Evolutionary conservation across 2,113 vertebrate genomes (phyloP).

Genomic region (Pygoscelis antarcticus): DNA sequence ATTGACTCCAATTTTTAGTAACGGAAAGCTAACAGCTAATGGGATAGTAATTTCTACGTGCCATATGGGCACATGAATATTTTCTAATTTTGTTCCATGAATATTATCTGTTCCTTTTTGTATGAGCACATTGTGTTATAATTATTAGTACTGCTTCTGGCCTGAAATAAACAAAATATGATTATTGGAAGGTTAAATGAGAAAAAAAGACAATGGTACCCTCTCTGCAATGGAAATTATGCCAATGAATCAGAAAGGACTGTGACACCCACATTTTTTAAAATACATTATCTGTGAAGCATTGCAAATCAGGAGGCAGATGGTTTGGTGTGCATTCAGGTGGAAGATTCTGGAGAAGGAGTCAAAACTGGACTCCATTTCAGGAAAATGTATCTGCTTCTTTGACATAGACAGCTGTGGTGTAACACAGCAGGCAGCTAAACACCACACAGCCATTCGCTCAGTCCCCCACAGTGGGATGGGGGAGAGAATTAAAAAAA

Average conservation of each 20-base stretch:
- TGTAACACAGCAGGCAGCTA: no score
- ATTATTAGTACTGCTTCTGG: conserved; percentile 54
- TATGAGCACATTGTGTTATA: conserved; percentile 52
- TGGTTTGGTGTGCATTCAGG: not conserved
- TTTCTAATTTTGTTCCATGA: conserved; percentile 58
- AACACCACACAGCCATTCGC: no score
- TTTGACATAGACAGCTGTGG: not conserved
- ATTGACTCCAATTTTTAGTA: conserved; percentile 60
- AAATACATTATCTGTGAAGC: conserved; percentile 11
- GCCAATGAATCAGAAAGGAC: conserved; percentile 24
- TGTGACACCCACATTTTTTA: not conserved
- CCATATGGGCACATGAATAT: conserved; percentile 61
- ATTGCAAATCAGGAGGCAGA: not conserved
- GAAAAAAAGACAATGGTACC: conserved; percentile 13
- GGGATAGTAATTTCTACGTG: conserved; percentile 55
- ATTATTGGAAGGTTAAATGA: conserved; percentile 66
- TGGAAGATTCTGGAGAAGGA: not conserved
- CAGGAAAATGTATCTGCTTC: not conserved
- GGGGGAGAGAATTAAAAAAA: no score
- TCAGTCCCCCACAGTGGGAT: no score
- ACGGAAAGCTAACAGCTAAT: conserved; percentile 44
- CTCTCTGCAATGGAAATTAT: conserved; percentile 6
- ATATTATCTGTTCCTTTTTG: conserved; percentile 48
- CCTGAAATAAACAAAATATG: conserved; percentile 60
- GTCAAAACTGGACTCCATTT: not conserved